Evolutionary conservation across 2,888 invertebrate genomes (phyloP).

Genomic region (Caenorhabditis sp.): DNA sequence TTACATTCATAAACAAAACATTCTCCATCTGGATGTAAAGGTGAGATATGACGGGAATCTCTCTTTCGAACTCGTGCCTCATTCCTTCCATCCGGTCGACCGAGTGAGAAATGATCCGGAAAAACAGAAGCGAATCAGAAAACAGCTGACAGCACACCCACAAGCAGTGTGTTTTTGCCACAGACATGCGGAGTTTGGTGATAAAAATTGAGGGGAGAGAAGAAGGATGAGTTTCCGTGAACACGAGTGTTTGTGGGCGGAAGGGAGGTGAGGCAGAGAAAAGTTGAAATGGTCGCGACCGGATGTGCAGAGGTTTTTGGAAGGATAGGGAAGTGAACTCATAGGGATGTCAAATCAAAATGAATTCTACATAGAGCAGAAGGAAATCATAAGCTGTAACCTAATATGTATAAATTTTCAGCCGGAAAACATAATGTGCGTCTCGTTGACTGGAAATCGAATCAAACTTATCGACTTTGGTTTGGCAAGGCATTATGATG

Average conservation of each 20-base stretch:
- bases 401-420: constrained; percentile 84
- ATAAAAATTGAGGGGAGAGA: too few species aligned
- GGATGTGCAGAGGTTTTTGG: constrained; percentile 29
- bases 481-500: constrained; percentile 88
- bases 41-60: constrained; percentile 84
- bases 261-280: constrained; percentile 14
- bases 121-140: constrained; percentile 45
- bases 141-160: constrained; percentile 60
- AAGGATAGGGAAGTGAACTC: not conserved
- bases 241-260: constrained; percentile 55
- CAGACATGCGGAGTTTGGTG: constrained; percentile 56
- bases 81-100: too few species aligned
- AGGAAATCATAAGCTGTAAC: too few species aligned
- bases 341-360: not conserved
- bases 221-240: constrained; percentile 52
- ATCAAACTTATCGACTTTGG: constrained; percentile 99
- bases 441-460: constrained; percentile 96
- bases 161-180: constrained; percentile 50
- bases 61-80: constrained; percentile 4
- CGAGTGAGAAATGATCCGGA: not conserved
- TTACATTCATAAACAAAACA: constrained; percentile 96
- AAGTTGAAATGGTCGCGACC: constrained; percentile 30
- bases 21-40: constrained; percentile 98
- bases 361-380: too few species aligned
- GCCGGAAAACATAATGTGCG: constrained; percentile 98